Evolutionary conservation across 2,888 invertebrate genomes (phyloP).

Genomic region (Emmelina monodactyla): DNA sequence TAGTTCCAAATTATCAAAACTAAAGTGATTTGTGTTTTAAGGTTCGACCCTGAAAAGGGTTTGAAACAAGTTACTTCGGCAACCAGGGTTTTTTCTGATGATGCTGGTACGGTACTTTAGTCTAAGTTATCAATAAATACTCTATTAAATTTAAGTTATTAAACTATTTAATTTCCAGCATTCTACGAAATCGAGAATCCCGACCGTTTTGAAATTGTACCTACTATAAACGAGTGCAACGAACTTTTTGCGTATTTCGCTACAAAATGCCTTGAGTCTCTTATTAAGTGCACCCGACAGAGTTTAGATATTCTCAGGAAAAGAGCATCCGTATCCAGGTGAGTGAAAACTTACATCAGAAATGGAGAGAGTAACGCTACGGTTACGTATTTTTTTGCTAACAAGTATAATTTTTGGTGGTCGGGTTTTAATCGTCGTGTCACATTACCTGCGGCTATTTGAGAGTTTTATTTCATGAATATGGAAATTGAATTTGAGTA

Average conservation of each 20-base stretch:
- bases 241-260: constrained; percentile 84
- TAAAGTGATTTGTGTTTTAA: constrained; percentile 16
- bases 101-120: constrained; percentile 51
- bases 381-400: no score
- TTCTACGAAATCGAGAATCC: constrained; percentile 72
- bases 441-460: no score
- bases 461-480: no score
- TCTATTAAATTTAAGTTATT: constrained; percentile 1
- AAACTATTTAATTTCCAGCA: constrained; percentile 35
- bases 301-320: constrained; percentile 77
- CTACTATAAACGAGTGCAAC: constrained; percentile 76
- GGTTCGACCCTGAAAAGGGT: constrained; percentile 68
- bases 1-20: constrained; percentile 2
- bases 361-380: no score
- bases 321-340: constrained; percentile 61
- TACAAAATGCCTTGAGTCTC: constrained; percentile 74
- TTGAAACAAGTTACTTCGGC: constrained; percentile 68
- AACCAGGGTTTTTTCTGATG: constrained; percentile 62
- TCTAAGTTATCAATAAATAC: neutral
- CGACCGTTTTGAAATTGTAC: constrained; percentile 62
- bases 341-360: no score
- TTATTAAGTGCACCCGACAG: constrained; percentile 76
- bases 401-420: no score
- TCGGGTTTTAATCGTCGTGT: no score
- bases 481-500: no score